Evolutionary conservation across 2,888 invertebrate species (phyloP), one percentile per base, ranked within the genome.

Genomic region (Octonoba sinensis): DNA sequence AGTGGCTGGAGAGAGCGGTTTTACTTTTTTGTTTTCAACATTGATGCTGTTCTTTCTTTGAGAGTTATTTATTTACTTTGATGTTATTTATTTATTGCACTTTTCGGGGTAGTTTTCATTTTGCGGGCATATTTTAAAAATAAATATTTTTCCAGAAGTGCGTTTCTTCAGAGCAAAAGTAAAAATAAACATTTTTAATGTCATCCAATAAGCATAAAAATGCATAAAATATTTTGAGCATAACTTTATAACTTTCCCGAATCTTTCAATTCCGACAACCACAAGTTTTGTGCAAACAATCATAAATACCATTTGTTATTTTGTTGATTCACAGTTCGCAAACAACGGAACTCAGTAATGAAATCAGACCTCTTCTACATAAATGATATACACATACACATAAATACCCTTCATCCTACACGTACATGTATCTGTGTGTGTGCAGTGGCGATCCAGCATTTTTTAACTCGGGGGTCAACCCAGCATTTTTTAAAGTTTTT

Each of bases 51-150:
- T 22, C 44, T 54, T 66, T 54, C 51, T 24, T 74, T 49, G 27
- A 59, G 3, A 18, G 70, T 64, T 77, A 51, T 59, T 72, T 65
- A 64, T 36, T 74, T 74, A 49, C 62, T 64, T 44, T 51, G 56
- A 51, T 44, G 36, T 65, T 76, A 64, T 62, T 77, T 78, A 79
- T 79, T 79, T 72, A 79, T 79, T 59, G 65, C 65, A 72, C 57
- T 69, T 60, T 60, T 27, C 44, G 54, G 62, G 54, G 62, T 69
- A 72, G 62, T 64, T 73, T 64, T 64, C 27, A 56, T 64, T 73
- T 73, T 54, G 49, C n/a, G 18, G 11, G 20, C 20, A 69, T 56
- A 54, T 51, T 46, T 64, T 64, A 64, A 36, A 62, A 46, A 54
- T 54, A 20, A 20, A 54, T 36, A 54, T 54, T 54, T 20, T 54